Evolutionary conservation across 64 coral and sea anemone genomes (phyloP).

Genomic region (Pocillopora verrucosa): DNA sequence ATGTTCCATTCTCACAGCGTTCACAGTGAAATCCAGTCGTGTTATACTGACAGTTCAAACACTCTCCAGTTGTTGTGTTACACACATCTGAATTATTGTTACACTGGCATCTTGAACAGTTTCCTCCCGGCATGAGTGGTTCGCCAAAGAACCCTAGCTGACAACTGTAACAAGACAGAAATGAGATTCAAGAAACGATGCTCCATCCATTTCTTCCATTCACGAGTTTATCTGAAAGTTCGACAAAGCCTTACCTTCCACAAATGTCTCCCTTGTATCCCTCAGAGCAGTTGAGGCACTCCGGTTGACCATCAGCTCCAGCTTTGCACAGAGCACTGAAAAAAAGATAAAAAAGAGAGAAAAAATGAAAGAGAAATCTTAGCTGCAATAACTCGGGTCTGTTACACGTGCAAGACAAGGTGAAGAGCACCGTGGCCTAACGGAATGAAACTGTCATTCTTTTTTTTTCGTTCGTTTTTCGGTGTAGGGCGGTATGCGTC

Average conservation of each 20-base stretch:
- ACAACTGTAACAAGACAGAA: conserved; percentile 56
- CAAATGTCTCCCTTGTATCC: conserved; percentile 87
- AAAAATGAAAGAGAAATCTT: not conserved
- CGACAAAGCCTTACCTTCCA: conserved; percentile 47
- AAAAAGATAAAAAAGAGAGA: not conserved
- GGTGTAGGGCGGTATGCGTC: too few species aligned
- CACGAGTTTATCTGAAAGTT: too few species aligned
- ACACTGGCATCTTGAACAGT: conserved; percentile 90
- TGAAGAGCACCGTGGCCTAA: too few species aligned
- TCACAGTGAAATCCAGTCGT: conserved; percentile 93
- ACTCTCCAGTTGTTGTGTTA: conserved; percentile 77
- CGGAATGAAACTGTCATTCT: too few species aligned
- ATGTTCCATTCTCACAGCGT: conserved; percentile 92
- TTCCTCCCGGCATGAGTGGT: conserved; percentile 68
- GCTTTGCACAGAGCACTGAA: conserved; percentile 75
- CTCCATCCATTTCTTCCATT: not conserved
- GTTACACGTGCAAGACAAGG: too few species aligned
- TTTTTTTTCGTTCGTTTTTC: too few species aligned
- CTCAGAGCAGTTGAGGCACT: conserved; percentile 88
- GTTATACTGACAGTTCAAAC: conserved; percentile 76
- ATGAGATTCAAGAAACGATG: not conserved
- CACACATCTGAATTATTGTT: conserved; percentile 98
- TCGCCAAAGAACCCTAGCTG: conserved; percentile 80
- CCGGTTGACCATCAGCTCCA: conserved; percentile 54
- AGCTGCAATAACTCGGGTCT: not conserved